These are phyloP conservation scores for Bubalus kerabau DNA, from an alignment of 2,113 vertebrate genomes.

Conservation along the genomic window DNA sequence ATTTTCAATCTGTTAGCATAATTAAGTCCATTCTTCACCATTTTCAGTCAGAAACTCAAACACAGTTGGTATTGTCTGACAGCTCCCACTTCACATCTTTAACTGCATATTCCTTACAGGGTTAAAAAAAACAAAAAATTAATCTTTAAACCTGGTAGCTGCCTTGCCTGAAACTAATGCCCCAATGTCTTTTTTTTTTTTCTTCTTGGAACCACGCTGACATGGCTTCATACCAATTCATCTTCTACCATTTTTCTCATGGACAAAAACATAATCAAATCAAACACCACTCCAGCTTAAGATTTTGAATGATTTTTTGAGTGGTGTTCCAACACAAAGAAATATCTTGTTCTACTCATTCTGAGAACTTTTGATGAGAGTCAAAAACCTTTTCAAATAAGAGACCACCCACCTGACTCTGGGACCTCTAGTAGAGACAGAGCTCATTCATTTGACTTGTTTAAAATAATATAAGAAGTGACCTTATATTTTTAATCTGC, in stretches of 20 bases:
- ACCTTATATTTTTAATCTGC: slow-evolving; percentile 43
- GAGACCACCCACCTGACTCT: background rate
- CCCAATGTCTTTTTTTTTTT: background rate
- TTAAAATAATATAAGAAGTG: slow-evolving; percentile 34
- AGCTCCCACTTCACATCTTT: slow-evolving; percentile 7
- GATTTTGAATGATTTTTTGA: slow-evolving; percentile 35
- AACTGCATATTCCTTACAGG: slow-evolving; percentile 17
- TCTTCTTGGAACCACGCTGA: background rate
- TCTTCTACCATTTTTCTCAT: slow-evolving; percentile 26
- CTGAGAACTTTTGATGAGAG: slow-evolving; percentile 11
- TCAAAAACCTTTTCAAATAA: slow-evolving; percentile 25
- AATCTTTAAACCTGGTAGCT: slow-evolving; percentile 50
- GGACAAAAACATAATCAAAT: slow-evolving; percentile 26
- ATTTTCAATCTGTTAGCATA: slow-evolving; percentile 80
- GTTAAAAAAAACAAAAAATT: background rate
- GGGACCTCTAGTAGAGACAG: background rate
- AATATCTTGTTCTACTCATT: slow-evolving; percentile 36
- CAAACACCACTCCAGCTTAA: background rate
- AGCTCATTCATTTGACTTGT: slow-evolving; percentile 22
- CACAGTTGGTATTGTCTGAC: slow-evolving; percentile 59
- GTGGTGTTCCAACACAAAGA: slow-evolving; percentile 21
- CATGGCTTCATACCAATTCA: background rate
- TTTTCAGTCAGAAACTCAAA: slow-evolving; percentile 67
- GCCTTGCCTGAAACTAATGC: slow-evolving; percentile 17
- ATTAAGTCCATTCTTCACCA: slow-evolving; percentile 64